phyloP scores from a whole-genome alignment of 2,797 vertebrate species.

The Melanotaenia nigrans region DNA sequence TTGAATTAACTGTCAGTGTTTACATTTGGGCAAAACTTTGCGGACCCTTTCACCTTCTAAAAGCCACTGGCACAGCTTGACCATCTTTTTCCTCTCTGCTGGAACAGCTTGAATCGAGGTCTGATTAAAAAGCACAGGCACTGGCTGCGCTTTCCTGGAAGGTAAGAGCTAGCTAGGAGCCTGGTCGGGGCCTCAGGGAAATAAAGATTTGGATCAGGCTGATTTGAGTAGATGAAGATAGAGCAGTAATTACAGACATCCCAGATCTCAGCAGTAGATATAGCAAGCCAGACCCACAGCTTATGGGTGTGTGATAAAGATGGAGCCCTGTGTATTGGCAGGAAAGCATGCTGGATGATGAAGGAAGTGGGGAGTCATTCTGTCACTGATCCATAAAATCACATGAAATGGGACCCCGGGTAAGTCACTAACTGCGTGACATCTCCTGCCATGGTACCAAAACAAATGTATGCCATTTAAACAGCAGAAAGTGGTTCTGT shows the following conservation, averaged over 20 bases:
- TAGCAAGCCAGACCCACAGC: constrained; percentile 54
- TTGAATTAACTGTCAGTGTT: constrained; percentile 74
- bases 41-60: constrained; percentile 71
- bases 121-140: constrained; percentile 81
- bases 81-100: constrained; percentile 69
- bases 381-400: constrained; percentile 75
- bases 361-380: constrained; percentile 71
- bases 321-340: constrained; percentile 71
- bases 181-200: constrained; percentile 76
- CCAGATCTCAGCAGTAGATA: constrained; percentile 79
- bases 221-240: constrained; percentile 86
- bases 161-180: constrained; percentile 75
- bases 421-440: constrained; percentile 56
- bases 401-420: constrained; percentile 64
- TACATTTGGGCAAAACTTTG: constrained; percentile 72
- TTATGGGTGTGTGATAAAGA: constrained; percentile 73
- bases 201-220: constrained; percentile 85
- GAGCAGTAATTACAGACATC: constrained; percentile 83
- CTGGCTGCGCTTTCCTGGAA: constrained; percentile 79
- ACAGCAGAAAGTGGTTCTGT: constrained; percentile 39
- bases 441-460: constrained; percentile 40
- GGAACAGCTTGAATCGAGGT: constrained; percentile 78
- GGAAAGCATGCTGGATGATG: constrained; percentile 66
- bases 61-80: constrained; percentile 77
- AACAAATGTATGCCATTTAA: constrained; percentile 54